Evolutionary conservation across 1,140 invertebrate species (phyloP), one percentile per base, ranked within the genome.

Genomic region (Limonius californicus): DNA sequence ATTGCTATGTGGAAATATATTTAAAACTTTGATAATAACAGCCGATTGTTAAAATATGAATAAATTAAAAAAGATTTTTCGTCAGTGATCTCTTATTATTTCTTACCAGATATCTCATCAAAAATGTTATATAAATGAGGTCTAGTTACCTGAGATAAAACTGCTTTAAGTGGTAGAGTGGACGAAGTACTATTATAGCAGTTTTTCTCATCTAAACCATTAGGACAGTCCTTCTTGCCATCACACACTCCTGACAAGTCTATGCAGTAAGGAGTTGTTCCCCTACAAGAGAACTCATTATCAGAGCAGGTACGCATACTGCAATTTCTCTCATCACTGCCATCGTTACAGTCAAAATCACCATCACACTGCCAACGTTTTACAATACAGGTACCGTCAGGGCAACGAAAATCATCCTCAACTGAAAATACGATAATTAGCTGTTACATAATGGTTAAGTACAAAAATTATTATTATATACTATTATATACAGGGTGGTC

Each of bases 161-260:
- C 64, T 55, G 62, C 58, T 61, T 79, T 35, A 64, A 63, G 3
- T 9, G 23, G 23, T 27, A 27, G 42, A 66, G 67, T 0, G 80
- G 59, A 23, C 79, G 75, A 71, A 81, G 76, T 21, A 76, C 79
- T 1, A 69, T 74, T 0, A 79, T 81, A 64, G 9, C 89, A 91
- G 61, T 91, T 86, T 0, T 78, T 75, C 75, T 95, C 92, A 73
- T 92, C 90, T 0, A 84, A 85, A 1, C 80, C 80, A 66, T 87
- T 84, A 0, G 77, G 68, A 67, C 87, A 89, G 66, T 90, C 87
- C 54, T 81, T 80, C 62, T 89, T 85, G 0, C 87, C 87, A 71
- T 91, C 89, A 76, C 89, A 91, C 1, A 79, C 76, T 89, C 89
- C 91, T 12, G 84, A 83, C 18, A 78, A 82, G 0, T 87, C 85